Conservation (phyloP, 1,140 invertebrate genomes). For the Hyles vespertilio region DNA sequence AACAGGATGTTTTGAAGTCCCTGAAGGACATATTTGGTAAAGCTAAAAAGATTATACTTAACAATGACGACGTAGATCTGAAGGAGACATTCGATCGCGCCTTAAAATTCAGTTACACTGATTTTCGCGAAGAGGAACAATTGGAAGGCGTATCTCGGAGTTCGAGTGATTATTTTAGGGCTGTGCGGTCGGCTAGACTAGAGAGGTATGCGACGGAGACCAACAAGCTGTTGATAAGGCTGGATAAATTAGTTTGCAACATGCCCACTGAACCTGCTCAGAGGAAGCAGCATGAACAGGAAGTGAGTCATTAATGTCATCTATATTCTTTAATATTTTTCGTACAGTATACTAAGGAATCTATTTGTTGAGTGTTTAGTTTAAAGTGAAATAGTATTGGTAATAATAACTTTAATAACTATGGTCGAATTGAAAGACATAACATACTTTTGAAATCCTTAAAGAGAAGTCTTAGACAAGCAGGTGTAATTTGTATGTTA, state of each 20-base stretch:
- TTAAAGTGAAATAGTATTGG: too few relatives aligned
- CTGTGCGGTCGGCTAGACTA: constrained; percentile 78
- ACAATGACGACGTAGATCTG: constrained; percentile 82
- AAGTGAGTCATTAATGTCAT: constrained; percentile 48
- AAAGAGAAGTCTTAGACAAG: too few relatives aligned
- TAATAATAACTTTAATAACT: too few relatives aligned
- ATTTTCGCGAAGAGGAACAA: constrained; percentile 78
- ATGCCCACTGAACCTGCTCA: constrained; percentile 87
- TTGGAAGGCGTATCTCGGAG: constrained; percentile 80
- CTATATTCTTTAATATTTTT: too few relatives aligned
- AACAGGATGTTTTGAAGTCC: constrained; percentile 92
- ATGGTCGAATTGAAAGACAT: too few relatives aligned
- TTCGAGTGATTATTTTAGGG: constrained; percentile 88
- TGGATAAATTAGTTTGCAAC: constrained; percentile 93
- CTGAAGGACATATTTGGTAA: constrained; percentile 93
- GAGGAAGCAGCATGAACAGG: constrained; percentile 87
- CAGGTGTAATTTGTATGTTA: too few relatives aligned
- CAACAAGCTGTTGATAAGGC: constrained; percentile 94
- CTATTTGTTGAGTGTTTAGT: too few relatives aligned
- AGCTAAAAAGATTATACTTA: constrained; percentile 92
- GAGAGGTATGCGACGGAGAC: constrained; percentile 95
- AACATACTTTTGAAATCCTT: too few relatives aligned
- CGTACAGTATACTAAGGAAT: too few relatives aligned
- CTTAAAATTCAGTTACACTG: constrained; percentile 63
- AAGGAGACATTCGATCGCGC: constrained; percentile 75